Percentiles rank a stretch among this genome's conserved stretches.
Evolutionary conservation across 2,113 vertebrate species (phyloP).

Genomic region (Tursiops truncatus): DNA sequence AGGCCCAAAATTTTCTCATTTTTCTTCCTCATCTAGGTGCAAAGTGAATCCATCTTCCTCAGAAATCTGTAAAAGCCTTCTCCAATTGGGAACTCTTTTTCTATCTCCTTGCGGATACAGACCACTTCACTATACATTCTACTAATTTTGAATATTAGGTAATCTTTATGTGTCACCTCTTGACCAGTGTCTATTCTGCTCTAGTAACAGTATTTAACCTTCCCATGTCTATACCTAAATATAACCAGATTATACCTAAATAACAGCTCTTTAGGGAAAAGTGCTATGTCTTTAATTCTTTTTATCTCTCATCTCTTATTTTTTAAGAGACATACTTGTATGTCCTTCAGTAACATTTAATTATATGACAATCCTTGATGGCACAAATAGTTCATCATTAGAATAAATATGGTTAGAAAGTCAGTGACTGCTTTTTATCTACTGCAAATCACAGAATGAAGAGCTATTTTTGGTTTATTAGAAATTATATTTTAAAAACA

Average conservation of each 20-base stretch:
- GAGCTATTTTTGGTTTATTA: neutral
- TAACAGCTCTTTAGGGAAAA: neutral
- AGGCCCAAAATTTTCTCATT: neutral
- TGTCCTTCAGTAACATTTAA: neutral
- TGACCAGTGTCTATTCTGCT: neutral
- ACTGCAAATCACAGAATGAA: neutral
- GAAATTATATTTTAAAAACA: slow-evolving; percentile 38
- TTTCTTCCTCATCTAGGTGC: neutral
- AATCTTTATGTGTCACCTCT: neutral
- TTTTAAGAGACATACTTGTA: neutral
- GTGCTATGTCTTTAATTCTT: neutral
- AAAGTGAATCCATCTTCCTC: neutral
- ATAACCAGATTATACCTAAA: neutral
- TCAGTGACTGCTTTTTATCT: slow-evolving; percentile 25
- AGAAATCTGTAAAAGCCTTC: neutral
- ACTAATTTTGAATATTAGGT: neutral
- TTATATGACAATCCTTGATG: neutral
- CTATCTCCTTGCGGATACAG: neutral
- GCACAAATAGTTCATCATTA: neutral
- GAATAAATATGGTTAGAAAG: slow-evolving; percentile 29
- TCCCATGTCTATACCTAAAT: neutral
- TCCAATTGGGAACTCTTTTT: neutral
- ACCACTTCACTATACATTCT: neutral
- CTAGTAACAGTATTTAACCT: neutral
- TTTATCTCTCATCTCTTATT: neutral